Conservation (phyloP, 2,113 vertebrate genomes). For the Hypocryptadius cinnamomeus region DNA sequence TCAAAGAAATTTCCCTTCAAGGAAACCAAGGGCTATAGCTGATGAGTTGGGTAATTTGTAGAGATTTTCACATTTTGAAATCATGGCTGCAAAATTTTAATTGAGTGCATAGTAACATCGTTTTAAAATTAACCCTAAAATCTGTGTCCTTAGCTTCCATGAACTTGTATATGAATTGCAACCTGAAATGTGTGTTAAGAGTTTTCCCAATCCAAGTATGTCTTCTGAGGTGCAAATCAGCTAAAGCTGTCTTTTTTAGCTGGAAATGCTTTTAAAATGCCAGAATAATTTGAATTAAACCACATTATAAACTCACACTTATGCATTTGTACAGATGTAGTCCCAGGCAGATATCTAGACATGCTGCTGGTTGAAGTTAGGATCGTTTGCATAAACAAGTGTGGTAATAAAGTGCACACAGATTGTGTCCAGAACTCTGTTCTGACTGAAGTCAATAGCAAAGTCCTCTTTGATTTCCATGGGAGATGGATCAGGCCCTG, state of each 20-base stretch:
- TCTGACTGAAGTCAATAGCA: slow-evolving; percentile 11
- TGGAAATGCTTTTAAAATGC: background rate
- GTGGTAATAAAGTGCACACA: slow-evolving; percentile 41
- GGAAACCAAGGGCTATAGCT: background rate
- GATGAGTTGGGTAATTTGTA: slow-evolving; percentile 23
- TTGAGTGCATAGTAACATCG: background rate
- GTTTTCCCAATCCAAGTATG: background rate
- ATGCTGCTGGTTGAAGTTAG: background rate
- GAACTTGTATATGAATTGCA: background rate
- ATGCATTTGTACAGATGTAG: background rate
- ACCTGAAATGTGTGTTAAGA: background rate
- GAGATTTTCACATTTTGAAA: slow-evolving; percentile 1
- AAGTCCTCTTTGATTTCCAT: slow-evolving; percentile 33
- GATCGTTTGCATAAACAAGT: background rate
- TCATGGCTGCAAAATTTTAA: slow-evolving; percentile 29
- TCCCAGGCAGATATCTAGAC: background rate
- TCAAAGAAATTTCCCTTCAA: slow-evolving; percentile 43
- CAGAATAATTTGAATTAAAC: slow-evolving; percentile 28
- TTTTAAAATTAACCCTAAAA: slow-evolving; percentile 38
- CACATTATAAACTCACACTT: slow-evolving; percentile 30
- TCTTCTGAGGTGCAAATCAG: background rate
- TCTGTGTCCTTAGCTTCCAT: background rate
- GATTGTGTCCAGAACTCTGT: slow-evolving; percentile 22
- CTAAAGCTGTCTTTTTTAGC: slow-evolving; percentile 18
- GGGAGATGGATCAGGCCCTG: background rate